phyloP scores from a whole-genome alignment of 92 coral and sea anemone genomes.

The Phenganax marumi region DNA sequence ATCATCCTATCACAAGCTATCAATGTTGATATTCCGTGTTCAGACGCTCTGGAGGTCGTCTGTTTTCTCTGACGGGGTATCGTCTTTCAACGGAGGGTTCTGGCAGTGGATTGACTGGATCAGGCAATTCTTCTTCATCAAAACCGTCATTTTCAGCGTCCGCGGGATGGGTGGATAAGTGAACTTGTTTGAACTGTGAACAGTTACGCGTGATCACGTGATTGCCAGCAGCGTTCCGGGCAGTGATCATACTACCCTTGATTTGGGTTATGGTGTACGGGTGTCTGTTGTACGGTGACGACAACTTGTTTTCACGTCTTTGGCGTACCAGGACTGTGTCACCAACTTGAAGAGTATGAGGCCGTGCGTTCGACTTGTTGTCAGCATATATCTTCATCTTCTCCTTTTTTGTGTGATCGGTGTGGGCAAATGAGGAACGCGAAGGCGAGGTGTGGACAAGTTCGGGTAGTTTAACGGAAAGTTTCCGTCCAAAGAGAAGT shows the following conservation, averaged over 20 bases:
- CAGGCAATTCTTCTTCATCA: neutral
- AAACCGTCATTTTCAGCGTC: neutral
- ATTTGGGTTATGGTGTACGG: neutral
- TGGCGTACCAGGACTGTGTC: conserved; percentile 4
- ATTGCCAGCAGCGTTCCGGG: conserved; percentile 10
- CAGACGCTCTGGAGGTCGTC: conserved; percentile 11
- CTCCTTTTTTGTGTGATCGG: neutral
- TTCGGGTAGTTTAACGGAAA: conserved; percentile 9
- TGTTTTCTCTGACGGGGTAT: conserved; percentile 5
- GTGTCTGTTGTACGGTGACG: neutral
- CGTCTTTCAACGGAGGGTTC: neutral
- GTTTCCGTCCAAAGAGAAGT: conserved; percentile 14
- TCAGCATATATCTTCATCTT: conserved; percentile 7
- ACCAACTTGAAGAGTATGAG: conserved; percentile 2
- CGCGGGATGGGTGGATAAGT: neutral
- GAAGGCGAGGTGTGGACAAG: conserved; percentile 9
- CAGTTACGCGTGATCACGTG: conserved; percentile 5
- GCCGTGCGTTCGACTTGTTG: neutral
- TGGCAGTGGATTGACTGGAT: neutral
- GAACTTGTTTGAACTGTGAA: neutral
- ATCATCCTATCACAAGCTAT: neutral
- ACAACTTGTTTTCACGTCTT: neutral
- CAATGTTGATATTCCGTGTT: neutral
- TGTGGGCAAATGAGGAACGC: neutral
- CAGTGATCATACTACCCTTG: conserved; percentile 5